A percentile compares a stretch with the other conserved stretches of the same genome.
Conservation (phyloP, 2,797 vertebrate species). For the Phrynocephalus vlangalii region DNA sequence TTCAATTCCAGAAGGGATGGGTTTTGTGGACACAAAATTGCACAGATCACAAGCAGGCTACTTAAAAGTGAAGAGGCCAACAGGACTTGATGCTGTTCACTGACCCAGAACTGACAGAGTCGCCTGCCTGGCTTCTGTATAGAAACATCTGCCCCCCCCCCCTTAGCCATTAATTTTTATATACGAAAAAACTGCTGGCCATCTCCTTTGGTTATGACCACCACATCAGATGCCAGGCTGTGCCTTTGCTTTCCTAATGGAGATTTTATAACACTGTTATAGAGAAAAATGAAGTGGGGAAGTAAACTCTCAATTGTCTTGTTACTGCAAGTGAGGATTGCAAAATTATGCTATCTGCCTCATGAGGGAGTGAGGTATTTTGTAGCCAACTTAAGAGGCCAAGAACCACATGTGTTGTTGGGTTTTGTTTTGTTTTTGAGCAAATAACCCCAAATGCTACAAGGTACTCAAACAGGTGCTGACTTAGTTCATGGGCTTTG, state of each 20-base stretch:
- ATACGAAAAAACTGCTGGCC: neutral
- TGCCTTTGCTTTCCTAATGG: neutral
- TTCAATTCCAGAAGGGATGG: conserved; percentile 6
- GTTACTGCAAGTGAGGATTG: too few relatives aligned
- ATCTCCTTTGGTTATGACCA: neutral
- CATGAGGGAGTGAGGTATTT: too few relatives aligned
- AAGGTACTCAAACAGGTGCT: too few relatives aligned
- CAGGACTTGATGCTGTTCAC: neutral
- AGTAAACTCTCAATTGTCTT: neutral
- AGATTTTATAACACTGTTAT: neutral
- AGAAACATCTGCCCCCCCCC: neutral
- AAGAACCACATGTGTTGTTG: too few relatives aligned
- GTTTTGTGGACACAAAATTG: conserved; percentile 14
- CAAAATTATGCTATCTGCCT: too few relatives aligned
- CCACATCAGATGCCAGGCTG: neutral
- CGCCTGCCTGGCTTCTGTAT: neutral
- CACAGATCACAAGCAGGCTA: neutral
- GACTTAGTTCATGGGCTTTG: too few relatives aligned
- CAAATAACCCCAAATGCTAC: too few relatives aligned
- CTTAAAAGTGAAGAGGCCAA: neutral
- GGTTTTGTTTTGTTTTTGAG: too few relatives aligned
- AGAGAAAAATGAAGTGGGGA: neutral
- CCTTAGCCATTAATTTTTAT: neutral
- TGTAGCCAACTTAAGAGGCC: too few relatives aligned
- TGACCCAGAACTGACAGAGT: conserved; percentile 26